Evolutionary conservation across 1,140 invertebrate species (phyloP), one percentile per base, ranked within the genome.

Genomic region (Piezodorus guildinii): DNA sequence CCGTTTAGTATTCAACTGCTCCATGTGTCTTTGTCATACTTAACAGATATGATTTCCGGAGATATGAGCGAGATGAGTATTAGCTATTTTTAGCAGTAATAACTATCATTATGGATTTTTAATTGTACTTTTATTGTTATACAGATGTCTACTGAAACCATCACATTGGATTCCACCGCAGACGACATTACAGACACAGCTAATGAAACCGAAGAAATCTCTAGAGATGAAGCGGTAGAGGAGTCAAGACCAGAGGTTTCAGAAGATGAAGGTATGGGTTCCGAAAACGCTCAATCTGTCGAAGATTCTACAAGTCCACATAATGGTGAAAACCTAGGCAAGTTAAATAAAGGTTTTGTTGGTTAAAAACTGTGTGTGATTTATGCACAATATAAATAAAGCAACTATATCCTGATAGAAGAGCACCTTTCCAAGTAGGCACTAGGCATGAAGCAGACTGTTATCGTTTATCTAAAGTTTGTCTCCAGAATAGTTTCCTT

Each of bases 191-290:
- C 23, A 23, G 15, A 56, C 10, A 39, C 43, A 4, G n/a, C 45
- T 15, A 14, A 43, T 9, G 61, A 51, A 19, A 39, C 17, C 0
- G 54, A 58, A 17, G 34, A 44, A 16, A 12, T n/a, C 0, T 17
- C 19, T n/a, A 49, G 58, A 23, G 45, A 64, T 16, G 59, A 61
- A 49, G 62, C 17, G 2, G 51, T 49, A 9, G 25, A 54, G 27
- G 63, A 59, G 15, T 25, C 25, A 16, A 14, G 25, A 27, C 44
- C 56, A 59, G 71, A 70, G 66, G 65, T 69, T 12, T 66, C 69
- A 49, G 65, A 67, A 9, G 67, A 64, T 54, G 62, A 63, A 63
- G 62, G 62, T n/a, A 34, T 63, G 49, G 62, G 62, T 12, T 63
- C 62, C 15, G 62, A 63, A 34, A 51, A 49, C 23, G 51, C 46